Evolutionary conservation across 1,140 invertebrate genomes (phyloP), one percentile per base, ranked within the genome.

Genomic region (Elymnias hypermnestra): DNA sequence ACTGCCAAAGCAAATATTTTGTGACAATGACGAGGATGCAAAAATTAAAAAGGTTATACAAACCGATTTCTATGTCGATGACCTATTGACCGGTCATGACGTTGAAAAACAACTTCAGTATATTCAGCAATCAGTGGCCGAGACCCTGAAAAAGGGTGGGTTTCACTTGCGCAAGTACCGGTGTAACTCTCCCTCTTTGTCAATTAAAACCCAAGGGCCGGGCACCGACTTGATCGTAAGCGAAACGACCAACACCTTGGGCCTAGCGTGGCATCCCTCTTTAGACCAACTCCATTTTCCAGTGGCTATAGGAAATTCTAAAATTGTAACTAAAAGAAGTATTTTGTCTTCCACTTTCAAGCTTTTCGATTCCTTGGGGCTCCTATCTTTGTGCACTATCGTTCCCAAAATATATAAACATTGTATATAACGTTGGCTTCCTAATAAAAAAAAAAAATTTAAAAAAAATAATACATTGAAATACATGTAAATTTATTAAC

Each of bases 1-100:
- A 60, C 73, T 15, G 68, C 64, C 8, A 38, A 67, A 33, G 61
- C 70, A 21, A 57, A 54, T 36, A 22, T n/a, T n/a, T n/a, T n/a
- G n/a, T n/a, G n/a, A n/a, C n/a, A n/a, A n/a, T n/a, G n/a, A n/a
- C n/a, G n/a, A 37, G 3, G 40, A 56, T 3, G 21, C 46, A 5
- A 57, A 28, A 25, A 68, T 73, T 5, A 38, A 28, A 22, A 61
- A 43, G 13, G 56, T 76, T 4, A 71, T 86, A 1, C 47, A 49
- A 29, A 46, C 43, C 2, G 75, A 87, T 64, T 79, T 87, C 41
- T 87, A 86, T 42, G 71, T 85, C 3, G 87, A 89, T 56, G 87
- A 88, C 58, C 14, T 87, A 3, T 26, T 87, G 3, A 73, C 77
- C 2, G 76, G 77, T 7, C 23, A 46, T 8, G 48, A 87, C 36